A percentile compares a stretch with the other conserved stretches of the same genome.
Conservation (phyloP, 2,888 invertebrate species). For the Altica lythri region DNA sequence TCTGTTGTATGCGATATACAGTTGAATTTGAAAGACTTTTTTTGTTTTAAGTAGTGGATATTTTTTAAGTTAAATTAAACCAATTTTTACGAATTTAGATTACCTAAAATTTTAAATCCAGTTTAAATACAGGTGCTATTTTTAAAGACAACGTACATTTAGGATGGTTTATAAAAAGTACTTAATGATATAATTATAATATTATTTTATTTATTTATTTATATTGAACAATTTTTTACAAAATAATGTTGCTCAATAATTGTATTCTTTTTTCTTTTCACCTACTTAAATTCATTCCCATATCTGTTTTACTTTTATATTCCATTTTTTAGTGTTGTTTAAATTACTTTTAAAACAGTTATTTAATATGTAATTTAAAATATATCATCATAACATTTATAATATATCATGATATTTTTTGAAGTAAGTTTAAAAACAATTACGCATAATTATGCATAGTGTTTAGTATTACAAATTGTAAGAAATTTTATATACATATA, state of each 20-base stretch:
- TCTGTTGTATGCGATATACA: background rate
- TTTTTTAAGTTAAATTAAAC: background rate
- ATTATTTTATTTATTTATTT: constrained; percentile 1
- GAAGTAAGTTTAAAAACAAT: no score
- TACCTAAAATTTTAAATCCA: no score
- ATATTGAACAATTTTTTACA: constrained; percentile 2
- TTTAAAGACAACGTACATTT: constrained; percentile 3
- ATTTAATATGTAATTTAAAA: no score
- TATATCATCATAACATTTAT: no score
- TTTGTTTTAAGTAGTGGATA: background rate
- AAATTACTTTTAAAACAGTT: no score
- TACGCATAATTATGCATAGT: no score
- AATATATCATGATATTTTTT: no score
- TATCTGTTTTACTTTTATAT: no score
- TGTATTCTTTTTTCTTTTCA: background rate
- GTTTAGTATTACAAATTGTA: no score
- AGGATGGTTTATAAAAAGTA: constrained; percentile 5
- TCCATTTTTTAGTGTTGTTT: background rate
- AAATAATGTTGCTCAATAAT: constrained; percentile 7
- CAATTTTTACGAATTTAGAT: background rate
- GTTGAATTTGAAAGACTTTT: constrained; percentile 6
- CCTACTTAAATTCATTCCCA: no score
- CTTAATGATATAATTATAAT: constrained; percentile 7
- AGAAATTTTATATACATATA: no score
- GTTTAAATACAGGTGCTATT: constrained; percentile 4